Evolutionary conservation across 2,888 invertebrate species (phyloP).

Genomic region (Melinaea menophilus): DNA sequence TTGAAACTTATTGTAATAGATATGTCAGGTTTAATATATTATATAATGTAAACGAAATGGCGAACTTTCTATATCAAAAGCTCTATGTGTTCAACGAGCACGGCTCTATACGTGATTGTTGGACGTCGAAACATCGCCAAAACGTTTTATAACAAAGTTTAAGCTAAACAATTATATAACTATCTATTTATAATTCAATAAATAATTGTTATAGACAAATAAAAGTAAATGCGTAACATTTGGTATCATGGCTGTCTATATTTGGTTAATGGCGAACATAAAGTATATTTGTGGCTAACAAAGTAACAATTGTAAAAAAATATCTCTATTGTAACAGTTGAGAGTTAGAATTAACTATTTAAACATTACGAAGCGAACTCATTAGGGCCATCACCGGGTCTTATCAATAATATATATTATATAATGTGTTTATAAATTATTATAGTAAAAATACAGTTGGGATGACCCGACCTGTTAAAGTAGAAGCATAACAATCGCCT

Average conservation of each 20-base stretch:
- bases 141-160: conserved; percentile 33
- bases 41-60: conserved; percentile 39
- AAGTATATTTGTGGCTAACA: conserved; percentile 31
- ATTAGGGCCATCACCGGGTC: not conserved
- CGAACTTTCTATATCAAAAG: conserved; percentile 33
- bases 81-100: not conserved
- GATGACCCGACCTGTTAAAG: conserved; percentile 16
- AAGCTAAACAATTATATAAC: conserved; percentile 34
- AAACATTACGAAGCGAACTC: conserved; percentile 4
- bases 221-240: conserved; percentile 59
- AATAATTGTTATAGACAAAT: conserved; percentile 34
- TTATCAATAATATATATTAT: not conserved
- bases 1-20: conserved; percentile 67
- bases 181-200: conserved; percentile 34
- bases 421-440: no score
- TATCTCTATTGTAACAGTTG: conserved; percentile 30
- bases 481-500: conserved; percentile 24
- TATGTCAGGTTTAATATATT: conserved; percentile 51
- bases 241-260: conserved; percentile 43
- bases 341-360: conserved; percentile 7
- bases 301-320: conserved; percentile 33
- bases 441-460: not conserved
- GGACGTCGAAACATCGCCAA: conserved; percentile 33
- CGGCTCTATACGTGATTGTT: conserved; percentile 3
- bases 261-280: conserved; percentile 29